phyloP scores from a whole-genome alignment of 2,888 invertebrate species.

The Cantharis nigra region DNA sequence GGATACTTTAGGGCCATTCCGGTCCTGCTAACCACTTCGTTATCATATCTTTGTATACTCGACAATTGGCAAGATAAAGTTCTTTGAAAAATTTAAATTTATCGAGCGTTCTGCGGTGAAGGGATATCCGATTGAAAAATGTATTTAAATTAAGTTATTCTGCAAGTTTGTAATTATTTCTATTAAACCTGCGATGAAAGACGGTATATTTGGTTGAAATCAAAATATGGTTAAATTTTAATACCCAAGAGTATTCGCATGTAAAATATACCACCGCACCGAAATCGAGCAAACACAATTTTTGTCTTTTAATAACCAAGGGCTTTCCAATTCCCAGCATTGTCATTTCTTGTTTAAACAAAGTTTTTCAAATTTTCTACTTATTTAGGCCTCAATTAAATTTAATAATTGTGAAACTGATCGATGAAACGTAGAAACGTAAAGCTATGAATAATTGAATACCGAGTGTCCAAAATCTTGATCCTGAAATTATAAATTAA shows the following conservation, averaged over 20 bases:
- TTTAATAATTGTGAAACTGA: background rate
- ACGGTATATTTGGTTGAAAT: background rate
- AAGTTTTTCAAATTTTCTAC: background rate
- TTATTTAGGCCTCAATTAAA: background rate
- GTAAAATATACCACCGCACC: constrained; percentile 41
- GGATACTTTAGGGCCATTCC: background rate
- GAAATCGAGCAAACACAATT: constrained; percentile 48
- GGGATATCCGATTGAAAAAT: background rate
- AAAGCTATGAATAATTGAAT: background rate
- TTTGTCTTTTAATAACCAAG: constrained; percentile 48
- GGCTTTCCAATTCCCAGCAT: constrained; percentile 40
- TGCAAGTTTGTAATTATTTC: background rate
- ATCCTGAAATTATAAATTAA: background rate
- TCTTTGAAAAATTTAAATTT: background rate
- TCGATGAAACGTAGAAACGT: background rate
- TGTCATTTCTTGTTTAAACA: constrained; percentile 2
- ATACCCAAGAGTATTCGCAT: constrained; percentile 33
- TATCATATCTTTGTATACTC: background rate
- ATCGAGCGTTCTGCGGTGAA: background rate
- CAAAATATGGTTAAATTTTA: constrained; percentile 22
- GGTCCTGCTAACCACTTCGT: background rate
- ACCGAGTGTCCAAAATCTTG: background rate
- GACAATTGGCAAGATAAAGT: background rate
- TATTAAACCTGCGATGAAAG: background rate
- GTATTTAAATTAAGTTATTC: background rate